These are phyloP conservation scores for Seira sanloemensis DNA, from an alignment of 2,888 invertebrate genomes.

Conservation along the genomic window DNA sequence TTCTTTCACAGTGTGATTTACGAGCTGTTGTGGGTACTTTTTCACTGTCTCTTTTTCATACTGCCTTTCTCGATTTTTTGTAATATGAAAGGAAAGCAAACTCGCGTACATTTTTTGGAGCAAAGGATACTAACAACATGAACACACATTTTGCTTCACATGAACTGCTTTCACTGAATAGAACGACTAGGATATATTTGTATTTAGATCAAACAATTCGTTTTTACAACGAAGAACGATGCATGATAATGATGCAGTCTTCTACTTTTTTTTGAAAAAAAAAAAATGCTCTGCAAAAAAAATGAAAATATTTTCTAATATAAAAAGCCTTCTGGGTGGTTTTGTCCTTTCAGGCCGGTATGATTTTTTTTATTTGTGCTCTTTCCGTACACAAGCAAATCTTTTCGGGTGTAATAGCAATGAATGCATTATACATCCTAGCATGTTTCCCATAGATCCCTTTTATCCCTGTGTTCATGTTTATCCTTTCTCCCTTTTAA, in stretches of 20 bases:
- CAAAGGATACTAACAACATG: conserved; percentile 17
- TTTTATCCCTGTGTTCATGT: conserved; percentile 55
- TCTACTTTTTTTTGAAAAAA: conserved; percentile 11
- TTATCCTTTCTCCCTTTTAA: conserved; percentile 46
- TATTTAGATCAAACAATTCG: background rate
- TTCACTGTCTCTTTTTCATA: conserved; percentile 72
- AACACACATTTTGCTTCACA: conserved; percentile 6
- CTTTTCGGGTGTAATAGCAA: conserved; percentile 30
- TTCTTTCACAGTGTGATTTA: conserved; percentile 74
- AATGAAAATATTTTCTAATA: conserved; percentile 54
- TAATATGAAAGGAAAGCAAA: conserved; percentile 14
- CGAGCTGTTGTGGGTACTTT: conserved; percentile 74
- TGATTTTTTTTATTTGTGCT: conserved; percentile 32
- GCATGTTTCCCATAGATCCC: conserved; percentile 54
- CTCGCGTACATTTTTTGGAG: background rate
- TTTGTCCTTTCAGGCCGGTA: conserved; percentile 18
- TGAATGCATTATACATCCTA: conserved; percentile 51
- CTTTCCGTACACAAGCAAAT: conserved; percentile 29
- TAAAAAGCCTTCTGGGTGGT: conserved; percentile 46
- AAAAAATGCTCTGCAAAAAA: conserved; percentile 7
- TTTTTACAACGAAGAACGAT: conserved; percentile 29
- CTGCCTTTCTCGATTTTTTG: conserved; percentile 49
- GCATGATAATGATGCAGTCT: conserved; percentile 32
- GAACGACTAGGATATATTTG: background rate
- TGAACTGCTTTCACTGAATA: background rate